Percentiles rank a stretch among this genome's conserved stretches.
Evolutionary conservation across 2,888 invertebrate genomes (phyloP).

Genomic region (Catocala fraxini): DNA sequence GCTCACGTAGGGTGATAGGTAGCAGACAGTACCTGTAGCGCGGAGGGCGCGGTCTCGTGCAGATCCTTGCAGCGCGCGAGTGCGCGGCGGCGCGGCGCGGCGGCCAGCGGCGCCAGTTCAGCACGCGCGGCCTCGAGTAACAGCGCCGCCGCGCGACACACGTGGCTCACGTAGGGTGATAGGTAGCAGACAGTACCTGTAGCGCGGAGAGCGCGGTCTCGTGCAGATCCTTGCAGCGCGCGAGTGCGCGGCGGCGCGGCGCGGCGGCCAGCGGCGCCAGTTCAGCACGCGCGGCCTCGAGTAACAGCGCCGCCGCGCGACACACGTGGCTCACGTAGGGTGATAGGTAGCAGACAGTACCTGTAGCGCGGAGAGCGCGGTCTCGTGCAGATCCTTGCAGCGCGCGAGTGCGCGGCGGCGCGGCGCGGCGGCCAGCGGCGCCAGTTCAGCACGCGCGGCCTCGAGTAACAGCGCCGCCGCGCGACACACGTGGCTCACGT

Average conservation of each 20-base stretch:
- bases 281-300: no score
- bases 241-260: no score
- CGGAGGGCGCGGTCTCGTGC: conserved; percentile 78
- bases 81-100: conserved; percentile 73
- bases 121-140: conserved; percentile 90
- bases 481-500: conserved; percentile 94
- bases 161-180: conserved; percentile 90
- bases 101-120: conserved; percentile 87
- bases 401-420: conserved; percentile 77
- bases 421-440: conserved; percentile 81
- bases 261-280: no score
- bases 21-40: conserved; percentile 67
- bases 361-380: conserved; percentile 77
- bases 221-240: no score
- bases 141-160: conserved; percentile 92
- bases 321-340: no score
- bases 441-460: conserved; percentile 88
- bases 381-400: conserved; percentile 82
- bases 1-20: conserved; percentile 87
- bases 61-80: conserved; percentile 80
- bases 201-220: no score
- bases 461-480: conserved; percentile 92
- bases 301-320: no score
- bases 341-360: conserved; percentile 42
- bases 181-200: no score